Conservation (phyloP, 2,888 invertebrate genomes). For the Cartodere bifasciata region DNA sequence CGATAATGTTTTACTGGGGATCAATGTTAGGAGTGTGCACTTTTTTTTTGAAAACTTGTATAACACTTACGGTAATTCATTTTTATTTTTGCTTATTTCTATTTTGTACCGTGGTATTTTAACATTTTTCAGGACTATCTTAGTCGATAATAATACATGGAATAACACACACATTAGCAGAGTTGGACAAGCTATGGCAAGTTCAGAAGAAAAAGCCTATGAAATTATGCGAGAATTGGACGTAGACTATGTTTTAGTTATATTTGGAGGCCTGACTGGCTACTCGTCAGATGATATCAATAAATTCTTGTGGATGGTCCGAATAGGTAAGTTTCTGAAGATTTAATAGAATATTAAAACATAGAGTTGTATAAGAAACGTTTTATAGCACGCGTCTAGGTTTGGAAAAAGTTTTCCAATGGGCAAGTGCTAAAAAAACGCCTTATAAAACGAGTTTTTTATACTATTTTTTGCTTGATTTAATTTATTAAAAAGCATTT, state of each 20-base stretch:
- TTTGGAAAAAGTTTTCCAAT: not conserved
- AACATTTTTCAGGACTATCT: constrained; percentile 75
- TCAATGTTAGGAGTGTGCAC: no score
- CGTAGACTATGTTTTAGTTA: constrained; percentile 95
- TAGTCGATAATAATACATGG: constrained; percentile 99
- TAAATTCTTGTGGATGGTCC: constrained; percentile 99
- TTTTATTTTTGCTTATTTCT: no score
- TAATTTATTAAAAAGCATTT: no score
- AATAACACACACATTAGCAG: constrained; percentile 96
- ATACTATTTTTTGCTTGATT: no score
- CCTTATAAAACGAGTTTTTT: constrained; percentile 22
- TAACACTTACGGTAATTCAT: no score
- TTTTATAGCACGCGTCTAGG: not conserved
- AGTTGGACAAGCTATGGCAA: constrained; percentile 98
- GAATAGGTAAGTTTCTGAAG: constrained; percentile 38
- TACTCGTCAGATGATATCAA: constrained; percentile 99
- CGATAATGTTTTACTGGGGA: no score
- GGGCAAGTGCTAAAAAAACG: not conserved
- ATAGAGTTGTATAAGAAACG: not conserved
- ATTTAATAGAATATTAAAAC: no score
- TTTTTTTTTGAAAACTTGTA: no score
- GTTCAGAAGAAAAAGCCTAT: constrained; percentile 90
- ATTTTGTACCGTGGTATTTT: no score
- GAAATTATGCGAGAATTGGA: constrained; percentile 96
- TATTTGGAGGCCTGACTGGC: constrained; percentile 97